These are phyloP conservation scores for Dryobates pubescens DNA, from an alignment of 2,797 vertebrate genomes.

Conservation along the genomic window DNA sequence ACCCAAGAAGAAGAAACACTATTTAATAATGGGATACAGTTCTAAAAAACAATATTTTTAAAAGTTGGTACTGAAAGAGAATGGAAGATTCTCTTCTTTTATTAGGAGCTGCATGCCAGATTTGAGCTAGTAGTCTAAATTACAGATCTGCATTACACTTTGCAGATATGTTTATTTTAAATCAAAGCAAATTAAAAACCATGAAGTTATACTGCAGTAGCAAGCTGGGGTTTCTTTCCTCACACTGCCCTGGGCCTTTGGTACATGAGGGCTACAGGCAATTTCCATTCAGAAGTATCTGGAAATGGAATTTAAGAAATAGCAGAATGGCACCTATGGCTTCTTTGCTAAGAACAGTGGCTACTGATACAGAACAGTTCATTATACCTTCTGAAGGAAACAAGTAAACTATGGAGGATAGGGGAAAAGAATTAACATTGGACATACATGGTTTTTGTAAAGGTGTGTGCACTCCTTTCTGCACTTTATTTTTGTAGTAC, in stretches of 20 bases:
- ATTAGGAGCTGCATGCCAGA: not conserved
- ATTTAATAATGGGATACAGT: no score
- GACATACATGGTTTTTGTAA: not conserved
- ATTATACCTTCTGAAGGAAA: not conserved
- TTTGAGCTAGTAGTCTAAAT: not conserved
- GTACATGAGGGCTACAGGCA: not conserved
- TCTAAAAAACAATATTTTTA: not conserved
- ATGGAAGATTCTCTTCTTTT: not conserved
- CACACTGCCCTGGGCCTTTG: not conserved
- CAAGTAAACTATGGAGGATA: not conserved
- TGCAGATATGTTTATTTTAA: not conserved
- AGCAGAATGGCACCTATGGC: not conserved
- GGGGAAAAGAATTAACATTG: not conserved
- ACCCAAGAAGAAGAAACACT: not conserved
- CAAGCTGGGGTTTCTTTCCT: not conserved
- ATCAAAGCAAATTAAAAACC: not conserved
- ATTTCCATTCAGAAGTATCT: not conserved
- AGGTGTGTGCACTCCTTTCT: not conserved
- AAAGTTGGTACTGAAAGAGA: not conserved
- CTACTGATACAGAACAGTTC: not conserved
- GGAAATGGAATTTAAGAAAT: not conserved
- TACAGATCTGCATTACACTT: not conserved
- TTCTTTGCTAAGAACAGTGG: not conserved
- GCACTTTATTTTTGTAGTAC: not conserved
- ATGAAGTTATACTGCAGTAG: not conserved